These are phyloP conservation scores for Rhizomys pruinosus DNA, from an alignment of 2,113 vertebrate species.

Conservation along the genomic window DNA sequence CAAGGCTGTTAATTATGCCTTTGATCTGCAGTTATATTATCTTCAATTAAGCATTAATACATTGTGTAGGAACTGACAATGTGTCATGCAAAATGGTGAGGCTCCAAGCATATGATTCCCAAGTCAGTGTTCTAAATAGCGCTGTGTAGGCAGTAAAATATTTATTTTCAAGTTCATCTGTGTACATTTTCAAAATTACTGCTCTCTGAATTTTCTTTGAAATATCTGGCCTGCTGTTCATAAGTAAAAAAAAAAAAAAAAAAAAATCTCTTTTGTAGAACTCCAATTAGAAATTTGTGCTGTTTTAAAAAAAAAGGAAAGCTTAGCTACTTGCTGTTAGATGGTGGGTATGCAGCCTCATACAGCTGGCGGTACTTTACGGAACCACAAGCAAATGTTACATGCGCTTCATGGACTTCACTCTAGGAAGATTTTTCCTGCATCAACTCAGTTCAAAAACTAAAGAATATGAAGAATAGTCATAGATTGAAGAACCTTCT, in stretches of 20 bases:
- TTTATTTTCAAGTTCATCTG: slow-evolving; percentile 87
- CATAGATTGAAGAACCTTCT: background rate
- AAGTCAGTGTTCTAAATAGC: slow-evolving; percentile 80
- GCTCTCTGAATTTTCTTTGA: slow-evolving; percentile 84
- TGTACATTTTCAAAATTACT: slow-evolving; percentile 85
- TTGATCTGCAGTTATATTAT: slow-evolving; percentile 81
- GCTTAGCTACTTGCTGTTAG: slow-evolving; percentile 68
- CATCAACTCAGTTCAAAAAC: background rate
- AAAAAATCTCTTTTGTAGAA: slow-evolving; percentile 74
- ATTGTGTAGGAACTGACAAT: slow-evolving; percentile 74
- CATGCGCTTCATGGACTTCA: background rate
- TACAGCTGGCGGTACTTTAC: slow-evolving; percentile 2
- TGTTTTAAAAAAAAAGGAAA: slow-evolving; percentile 27
- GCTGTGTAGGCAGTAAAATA: slow-evolving; percentile 83
- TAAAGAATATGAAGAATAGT: background rate
- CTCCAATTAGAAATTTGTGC: slow-evolving; percentile 80
- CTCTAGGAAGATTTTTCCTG: slow-evolving; percentile 21
- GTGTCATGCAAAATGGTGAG: slow-evolving; percentile 79
- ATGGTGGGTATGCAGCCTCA: slow-evolving; percentile 29
- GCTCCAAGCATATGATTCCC: slow-evolving; percentile 60
- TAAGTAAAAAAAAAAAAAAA: slow-evolving; percentile 80
- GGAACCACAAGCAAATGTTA: background rate
- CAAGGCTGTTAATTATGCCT: slow-evolving; percentile 79
- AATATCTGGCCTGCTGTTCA: slow-evolving; percentile 86
- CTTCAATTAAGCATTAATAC: slow-evolving; percentile 82